Evolutionary conservation across 2,113 vertebrate genomes (phyloP).

Genomic region (Carollia perspicillata): DNA sequence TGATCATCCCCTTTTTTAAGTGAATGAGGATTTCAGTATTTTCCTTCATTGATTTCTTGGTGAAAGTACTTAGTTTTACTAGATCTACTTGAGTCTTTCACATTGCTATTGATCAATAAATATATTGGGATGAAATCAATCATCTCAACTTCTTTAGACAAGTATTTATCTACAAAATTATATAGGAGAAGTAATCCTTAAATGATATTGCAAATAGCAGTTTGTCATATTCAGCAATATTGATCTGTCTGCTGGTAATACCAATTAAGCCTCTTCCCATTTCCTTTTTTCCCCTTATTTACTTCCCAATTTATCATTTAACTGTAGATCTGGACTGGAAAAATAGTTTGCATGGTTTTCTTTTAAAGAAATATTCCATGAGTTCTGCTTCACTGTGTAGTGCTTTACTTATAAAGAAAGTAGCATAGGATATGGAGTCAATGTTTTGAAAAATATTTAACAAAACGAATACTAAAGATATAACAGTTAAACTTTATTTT

Average conservation of each 20-base stretch:
- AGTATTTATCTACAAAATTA: conserved; percentile 60
- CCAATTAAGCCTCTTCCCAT: background rate
- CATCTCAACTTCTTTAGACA: conserved; percentile 20
- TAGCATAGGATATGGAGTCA: background rate
- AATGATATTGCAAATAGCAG: conserved; percentile 20
- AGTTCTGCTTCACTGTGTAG: background rate
- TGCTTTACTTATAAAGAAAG: background rate
- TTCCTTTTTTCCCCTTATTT: background rate
- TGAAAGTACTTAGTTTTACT: conserved; percentile 40
- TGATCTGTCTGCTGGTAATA: conserved; percentile 21
- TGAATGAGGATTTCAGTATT: conserved; percentile 16
- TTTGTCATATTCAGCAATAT: conserved; percentile 22
- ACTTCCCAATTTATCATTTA: background rate
- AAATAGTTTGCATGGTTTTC: background rate
- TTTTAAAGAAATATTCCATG: background rate
- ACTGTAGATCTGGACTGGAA: background rate
- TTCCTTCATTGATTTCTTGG: conserved; percentile 27
- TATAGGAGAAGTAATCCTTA: conserved; percentile 20
- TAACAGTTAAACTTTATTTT: background rate
- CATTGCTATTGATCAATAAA: conserved; percentile 30
- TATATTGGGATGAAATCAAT: conserved; percentile 14
- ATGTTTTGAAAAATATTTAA: background rate
- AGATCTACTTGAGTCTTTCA: background rate
- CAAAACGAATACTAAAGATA: background rate
- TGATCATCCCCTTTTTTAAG: conserved; percentile 13